A percentile compares a stretch with the other conserved stretches of the same genome.
Conservation (phyloP, 2,888 invertebrate species). For the Nephrotoma guestfalica region DNA sequence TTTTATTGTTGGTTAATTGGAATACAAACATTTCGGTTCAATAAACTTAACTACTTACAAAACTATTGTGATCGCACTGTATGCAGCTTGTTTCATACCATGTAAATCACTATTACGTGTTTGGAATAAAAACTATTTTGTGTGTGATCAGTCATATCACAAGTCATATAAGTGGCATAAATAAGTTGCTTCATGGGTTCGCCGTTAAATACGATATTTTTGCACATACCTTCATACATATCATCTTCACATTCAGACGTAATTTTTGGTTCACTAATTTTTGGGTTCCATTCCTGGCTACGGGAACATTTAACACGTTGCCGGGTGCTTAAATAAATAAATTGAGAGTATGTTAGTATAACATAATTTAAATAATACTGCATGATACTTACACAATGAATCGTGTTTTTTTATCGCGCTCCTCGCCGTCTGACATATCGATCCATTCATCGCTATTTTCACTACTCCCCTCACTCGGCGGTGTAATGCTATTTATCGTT, state of each 20-base stretch:
- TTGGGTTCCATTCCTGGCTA: slow-evolving; percentile 31
- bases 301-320: slow-evolving; percentile 28
- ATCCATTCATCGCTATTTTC: slow-evolving; percentile 32
- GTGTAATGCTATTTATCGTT: slow-evolving; percentile 12
- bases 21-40: neutral
- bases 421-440: slow-evolving; percentile 26
- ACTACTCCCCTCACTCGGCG: slow-evolving; percentile 15
- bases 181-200: neutral
- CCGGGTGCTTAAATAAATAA: slow-evolving; percentile 22
- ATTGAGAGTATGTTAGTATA: neutral
- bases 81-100: neutral
- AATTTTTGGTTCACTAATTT: slow-evolving; percentile 29
- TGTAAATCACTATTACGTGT: neutral
- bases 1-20: neutral
- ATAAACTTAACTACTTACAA: neutral
- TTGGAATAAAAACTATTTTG: neutral
- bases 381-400: slow-evolving; percentile 29
- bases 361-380: neutral
- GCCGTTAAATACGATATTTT: neutral
- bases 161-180: neutral
- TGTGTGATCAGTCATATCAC: neutral
- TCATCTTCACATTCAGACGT: slow-evolving; percentile 13
- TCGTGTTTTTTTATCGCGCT: slow-evolving; percentile 16
- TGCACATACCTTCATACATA: slow-evolving; percentile 6
- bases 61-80: neutral